Base-by-base conservation (phyloP, 1,140 invertebrate species). In the Anastrepha ludens region DNA sequence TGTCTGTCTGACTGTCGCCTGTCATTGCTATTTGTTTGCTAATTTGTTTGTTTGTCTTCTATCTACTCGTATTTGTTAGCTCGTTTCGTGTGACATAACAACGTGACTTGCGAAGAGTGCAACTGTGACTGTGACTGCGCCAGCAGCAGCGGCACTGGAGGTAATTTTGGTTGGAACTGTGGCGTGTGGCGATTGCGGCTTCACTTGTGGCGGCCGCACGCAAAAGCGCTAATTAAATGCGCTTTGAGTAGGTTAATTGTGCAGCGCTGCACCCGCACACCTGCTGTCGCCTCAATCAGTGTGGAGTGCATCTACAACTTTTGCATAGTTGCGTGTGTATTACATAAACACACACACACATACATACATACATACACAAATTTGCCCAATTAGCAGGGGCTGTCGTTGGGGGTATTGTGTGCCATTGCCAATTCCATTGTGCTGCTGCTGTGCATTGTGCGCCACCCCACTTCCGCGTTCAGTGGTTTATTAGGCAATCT, bases 151-250 rank as follows among this genome's bases (percentile, higher is more conserved):
- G 74, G 44, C 20, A 41, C 41, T 0, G 50, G 67, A 20, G 47
- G 50, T 50, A 47, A 6, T 17, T 29, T n/a, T 39, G 29, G 9
- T 67, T 20, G 5, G 5, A 29, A 67, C 6, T 67, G 64, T 67
- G 50, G 74, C 74, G 47, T 81, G 74, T 81, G 74, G 47, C 47
- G 74, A 20, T 17, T 81, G 74, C 6, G 74, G 74, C 74, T 81
- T 20, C 74, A 55, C n/a, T 81, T 50, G 74, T 50, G 47, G 50
- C 74, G 7, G 74, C 15, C 44, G 47, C 74, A 81, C 74, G 74
- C 74, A 55, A 81, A 81, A 81, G n/a, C 47, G 74, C 74, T 81
- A 81, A 81, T 81, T 81, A 81, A 81, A 81, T 81, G 74, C 8
- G 20, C n/a, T 29, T 81, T 81, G 74, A 58, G 6, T 81, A 47